Base-by-base conservation (phyloP, 2,888 invertebrate species). In the Dryobotodes eremita region DNA sequence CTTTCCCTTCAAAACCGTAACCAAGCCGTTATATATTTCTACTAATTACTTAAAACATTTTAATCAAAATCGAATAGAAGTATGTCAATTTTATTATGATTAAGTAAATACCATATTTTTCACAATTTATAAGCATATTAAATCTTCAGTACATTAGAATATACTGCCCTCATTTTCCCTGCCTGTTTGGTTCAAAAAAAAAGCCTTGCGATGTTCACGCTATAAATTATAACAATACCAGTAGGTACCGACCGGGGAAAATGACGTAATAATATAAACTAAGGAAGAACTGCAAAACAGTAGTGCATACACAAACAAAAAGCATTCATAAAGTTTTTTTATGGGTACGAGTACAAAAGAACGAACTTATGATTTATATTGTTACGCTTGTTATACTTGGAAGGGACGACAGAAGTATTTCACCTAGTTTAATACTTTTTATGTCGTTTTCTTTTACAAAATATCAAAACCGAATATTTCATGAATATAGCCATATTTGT, bases 241-340 rank as follows among this genome's bases (percentile, higher is more conserved):
- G 62, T 36, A 36, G 31, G 31, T 82, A 71, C 10, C 48, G 7
- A 46, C 62, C 31, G 23, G 42, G 50, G 57, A 46, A 71, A 59
- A 81, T 72, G 26, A 81, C 5, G 64, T 75, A 36, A 65, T 75
- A 69, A 69, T 68, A 57, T 59, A 53, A 69, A 64, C 26, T 57
- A 66, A 66, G 20, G 20, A 66, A 55, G 13, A 68, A 69, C 68
- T 82, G 62, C 57, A 75, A 66, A 81, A 76, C n/a, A 62, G n/a
- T 53, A 61, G 36, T 65, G 59, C 46, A 74, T 70, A 26, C 59
- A 61, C 53, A 71, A 55, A 70, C 57, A 65, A 50, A 75, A 61
- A 57, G 53, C 61, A 23, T 65, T 57, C 82, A 75, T 75, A 69
- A 81, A 75, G 20, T 53, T 66, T 65, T 53, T 50, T 69, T 81